Base-by-base conservation (phyloP, 2,113 vertebrate genomes). In the Clarias magur region DNA sequence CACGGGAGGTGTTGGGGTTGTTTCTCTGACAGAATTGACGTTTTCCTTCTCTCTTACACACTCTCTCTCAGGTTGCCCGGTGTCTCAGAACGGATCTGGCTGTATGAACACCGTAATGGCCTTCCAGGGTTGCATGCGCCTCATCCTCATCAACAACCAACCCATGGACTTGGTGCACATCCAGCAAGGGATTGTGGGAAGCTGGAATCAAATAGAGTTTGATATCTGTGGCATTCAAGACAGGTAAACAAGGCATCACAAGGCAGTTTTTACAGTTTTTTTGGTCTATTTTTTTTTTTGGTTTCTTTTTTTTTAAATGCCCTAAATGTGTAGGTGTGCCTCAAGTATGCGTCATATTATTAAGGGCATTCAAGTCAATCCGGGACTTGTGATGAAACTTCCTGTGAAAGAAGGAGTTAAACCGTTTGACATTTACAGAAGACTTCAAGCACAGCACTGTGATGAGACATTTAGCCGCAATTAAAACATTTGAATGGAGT, bases 101-200 rank as follows among this genome's bases (percentile, higher is more conserved):
- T 99, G 97, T 92, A 95, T 95, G 93, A 95, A 94, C 93, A 95
- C 95, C 27, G 94, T 95, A 88, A 94, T 94, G 83, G 95, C 95
- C 91, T 99, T 99, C 94, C 98, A 99, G 95, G 98, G 98, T 56
- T 99, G 98, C 89, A 96, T 99, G 96, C 96, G 96, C 82, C 97
- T 98, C 94, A 96, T 99, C 90, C 95, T 95, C 94, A 96, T 99
- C 95, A 97, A 98, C 96, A 96, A 96, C 93, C 97, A 98, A 93
- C 97, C 96, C 65, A 94, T 96, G 90, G 96, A 99, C 93, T 96
- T 99, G 90, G 95, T 96, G 93, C 95, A 94, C 60, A 96, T 99
- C 88, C 98, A 98, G 93, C 97, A 97, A 94, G 97, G 97, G 62
- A 90, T 95, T 91, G 95, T 97, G 94, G 98, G 98, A 95, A 97